Percentiles rank a stretch among this genome's conserved stretches.
Conservation (phyloP, 2,888 invertebrate species). For the Onchidella celtica region DNA sequence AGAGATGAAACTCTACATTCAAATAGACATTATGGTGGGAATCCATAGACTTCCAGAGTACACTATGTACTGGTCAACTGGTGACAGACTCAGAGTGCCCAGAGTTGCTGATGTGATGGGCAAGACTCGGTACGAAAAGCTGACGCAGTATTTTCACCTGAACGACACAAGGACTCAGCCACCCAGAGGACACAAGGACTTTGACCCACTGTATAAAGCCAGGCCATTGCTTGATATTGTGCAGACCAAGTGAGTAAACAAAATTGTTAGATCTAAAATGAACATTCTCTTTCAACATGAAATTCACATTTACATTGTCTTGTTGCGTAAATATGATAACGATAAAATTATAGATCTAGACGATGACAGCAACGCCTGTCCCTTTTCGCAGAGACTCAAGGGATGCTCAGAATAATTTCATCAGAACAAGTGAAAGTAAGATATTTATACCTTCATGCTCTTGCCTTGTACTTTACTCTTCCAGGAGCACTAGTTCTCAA, state of each 20-base stretch:
- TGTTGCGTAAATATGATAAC: not conserved
- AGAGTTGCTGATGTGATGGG: not conserved
- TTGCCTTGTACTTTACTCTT: not conserved
- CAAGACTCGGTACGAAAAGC: not conserved
- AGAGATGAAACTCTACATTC: conserved; percentile 20
- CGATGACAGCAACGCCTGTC: not conserved
- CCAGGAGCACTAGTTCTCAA: not conserved
- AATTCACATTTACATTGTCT: not conserved
- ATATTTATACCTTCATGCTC: not conserved
- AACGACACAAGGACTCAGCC: not conserved
- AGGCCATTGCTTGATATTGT: not conserved
- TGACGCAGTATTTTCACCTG: not conserved
- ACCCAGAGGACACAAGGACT: conserved; percentile 2
- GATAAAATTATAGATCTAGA: not conserved
- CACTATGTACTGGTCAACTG: conserved; percentile 18
- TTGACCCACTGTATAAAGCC: not conserved
- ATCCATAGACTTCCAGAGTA: conserved; percentile 18
- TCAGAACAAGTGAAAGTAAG: not conserved
- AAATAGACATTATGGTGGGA: conserved; percentile 22
- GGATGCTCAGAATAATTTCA: not conserved
- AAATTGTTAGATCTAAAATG: not conserved
- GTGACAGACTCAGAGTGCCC: not conserved
- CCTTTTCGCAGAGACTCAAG: not conserved
- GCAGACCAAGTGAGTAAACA: not conserved
- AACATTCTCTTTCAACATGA: not conserved